A percentile compares a stretch with the other conserved stretches of the same genome.
phyloP scores from a whole-genome alignment of 2,888 invertebrate species.

The Noctuana brunneofusca region DNA sequence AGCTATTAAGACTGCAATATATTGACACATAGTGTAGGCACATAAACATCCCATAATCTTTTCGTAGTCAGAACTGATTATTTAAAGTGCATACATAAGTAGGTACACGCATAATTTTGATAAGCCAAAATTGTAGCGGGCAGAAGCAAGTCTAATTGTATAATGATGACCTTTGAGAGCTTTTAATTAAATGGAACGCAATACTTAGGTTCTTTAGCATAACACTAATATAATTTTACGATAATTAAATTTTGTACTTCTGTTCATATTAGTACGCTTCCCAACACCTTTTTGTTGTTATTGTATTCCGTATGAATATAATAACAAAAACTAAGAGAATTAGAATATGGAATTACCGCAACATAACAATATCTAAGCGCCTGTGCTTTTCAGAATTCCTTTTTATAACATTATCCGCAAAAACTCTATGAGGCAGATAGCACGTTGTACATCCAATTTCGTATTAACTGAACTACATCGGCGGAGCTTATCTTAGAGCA shows the following conservation, averaged over 20 bases:
- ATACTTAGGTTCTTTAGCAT: not conserved
- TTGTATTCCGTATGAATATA: constrained; percentile 29
- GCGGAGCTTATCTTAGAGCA: constrained; percentile 52
- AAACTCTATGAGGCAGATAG: constrained; percentile 21
- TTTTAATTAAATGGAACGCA: not conserved
- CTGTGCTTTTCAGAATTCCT: constrained; percentile 25
- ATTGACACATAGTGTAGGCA: too few species aligned
- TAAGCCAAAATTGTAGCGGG: too few species aligned
- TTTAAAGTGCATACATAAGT: too few species aligned
- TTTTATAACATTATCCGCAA: constrained; percentile 16
- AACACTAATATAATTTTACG: not conserved
- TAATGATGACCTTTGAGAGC: too few species aligned
- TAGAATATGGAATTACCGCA: not conserved
- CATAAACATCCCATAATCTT: too few species aligned
- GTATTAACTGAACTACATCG: constrained; percentile 30
- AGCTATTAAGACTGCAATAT: too few species aligned
- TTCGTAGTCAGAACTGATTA: too few species aligned
- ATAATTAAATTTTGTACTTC: not conserved
- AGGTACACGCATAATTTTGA: too few species aligned
- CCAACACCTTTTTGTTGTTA: not conserved
- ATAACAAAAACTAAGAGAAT: constrained; percentile 10
- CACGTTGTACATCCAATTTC: constrained; percentile 26
- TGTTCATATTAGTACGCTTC: not conserved
- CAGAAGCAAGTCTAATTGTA: too few species aligned
- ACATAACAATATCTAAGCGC: constrained; percentile 20